Percentiles rank a stretch among this genome's conserved stretches.
Evolutionary conservation across 2,888 invertebrate genomes (phyloP).

Genomic region (Zelleria hepariella): DNA sequence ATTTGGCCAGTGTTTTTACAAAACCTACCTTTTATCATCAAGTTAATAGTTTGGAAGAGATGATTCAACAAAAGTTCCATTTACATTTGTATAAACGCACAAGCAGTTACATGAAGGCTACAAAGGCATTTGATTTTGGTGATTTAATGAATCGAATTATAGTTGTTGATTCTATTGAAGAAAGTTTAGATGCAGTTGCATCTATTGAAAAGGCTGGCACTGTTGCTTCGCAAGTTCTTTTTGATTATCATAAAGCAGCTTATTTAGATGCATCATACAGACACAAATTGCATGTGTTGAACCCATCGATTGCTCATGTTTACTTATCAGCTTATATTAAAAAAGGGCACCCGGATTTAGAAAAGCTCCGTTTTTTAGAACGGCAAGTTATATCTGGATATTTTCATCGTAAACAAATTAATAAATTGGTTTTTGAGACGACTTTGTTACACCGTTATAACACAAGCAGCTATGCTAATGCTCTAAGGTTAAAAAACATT

Average conservation of each 20-base stretch:
- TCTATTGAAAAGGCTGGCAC: background rate
- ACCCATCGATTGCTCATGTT: background rate
- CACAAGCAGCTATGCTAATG: background rate
- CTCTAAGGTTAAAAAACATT: conserved; percentile 7
- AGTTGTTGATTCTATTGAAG: background rate
- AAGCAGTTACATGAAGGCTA: background rate
- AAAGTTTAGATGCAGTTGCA: background rate
- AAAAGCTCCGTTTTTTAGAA: conserved; percentile 11
- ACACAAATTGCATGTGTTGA: conserved; percentile 5
- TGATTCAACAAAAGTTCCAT: background rate
- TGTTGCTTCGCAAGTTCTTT: conserved; percentile 2
- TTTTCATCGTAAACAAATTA: conserved; percentile 7
- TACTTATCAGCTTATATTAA: conserved; percentile 8
- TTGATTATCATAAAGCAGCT: conserved; percentile 4
- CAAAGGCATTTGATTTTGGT: background rate
- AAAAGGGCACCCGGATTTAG: conserved; percentile 14
- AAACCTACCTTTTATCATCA: conserved; percentile 7
- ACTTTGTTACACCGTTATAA: conserved; percentile 8
- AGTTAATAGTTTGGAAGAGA: background rate
- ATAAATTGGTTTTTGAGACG: conserved; percentile 5
- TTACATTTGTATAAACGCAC: background rate
- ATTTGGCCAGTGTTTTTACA: conserved; percentile 12
- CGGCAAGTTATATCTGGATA: conserved; percentile 6
- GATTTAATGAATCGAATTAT: background rate
- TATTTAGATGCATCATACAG: conserved; percentile 4